Evolutionary conservation across 2,888 invertebrate genomes (phyloP).

Genomic region (Charanyca ferruginea): DNA sequence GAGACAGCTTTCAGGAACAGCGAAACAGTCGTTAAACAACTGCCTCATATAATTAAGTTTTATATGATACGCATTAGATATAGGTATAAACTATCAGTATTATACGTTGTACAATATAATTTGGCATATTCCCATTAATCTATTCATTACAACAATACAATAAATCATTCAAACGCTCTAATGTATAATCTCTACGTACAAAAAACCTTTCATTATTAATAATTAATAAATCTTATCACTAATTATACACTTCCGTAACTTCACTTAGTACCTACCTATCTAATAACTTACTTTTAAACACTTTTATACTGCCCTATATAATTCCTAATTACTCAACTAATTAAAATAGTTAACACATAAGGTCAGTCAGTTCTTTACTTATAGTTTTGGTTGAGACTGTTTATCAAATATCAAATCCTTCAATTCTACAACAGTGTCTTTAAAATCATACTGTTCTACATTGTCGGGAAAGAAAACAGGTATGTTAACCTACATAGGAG

Average conservation of each 20-base stretch:
- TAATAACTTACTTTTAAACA: conserved; percentile 49
- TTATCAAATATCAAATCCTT: conserved; percentile 62
- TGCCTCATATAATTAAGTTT: conserved; percentile 46
- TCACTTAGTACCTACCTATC: conserved; percentile 50
- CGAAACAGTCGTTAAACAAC: conserved; percentile 65
- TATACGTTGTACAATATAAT: conserved; percentile 65
- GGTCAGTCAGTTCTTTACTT: conserved; percentile 82
- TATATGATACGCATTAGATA: conserved; percentile 63
- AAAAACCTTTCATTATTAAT: conserved; percentile 56
- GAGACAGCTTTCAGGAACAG: conserved; percentile 29
- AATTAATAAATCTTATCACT: conserved; percentile 51
- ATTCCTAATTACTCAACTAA: conserved; percentile 64
- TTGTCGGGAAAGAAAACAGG: conserved; percentile 21
- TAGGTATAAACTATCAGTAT: conserved; percentile 51
- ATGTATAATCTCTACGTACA: conserved; percentile 67
- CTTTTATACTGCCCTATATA: conserved; percentile 50
- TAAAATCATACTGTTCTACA: conserved; percentile 43
- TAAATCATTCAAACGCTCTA: conserved; percentile 63
- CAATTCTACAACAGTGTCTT: conserved; percentile 62
- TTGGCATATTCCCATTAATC: conserved; percentile 62
- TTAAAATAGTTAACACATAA: conserved; percentile 84
- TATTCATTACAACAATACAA: conserved; percentile 60
- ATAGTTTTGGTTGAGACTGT: conserved; percentile 64
- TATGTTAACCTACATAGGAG: conserved; percentile 77
- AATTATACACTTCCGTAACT: conserved; percentile 49